phyloP scores from a whole-genome alignment of 1,140 invertebrate genomes.

The Heliconius hewitsoni region DNA sequence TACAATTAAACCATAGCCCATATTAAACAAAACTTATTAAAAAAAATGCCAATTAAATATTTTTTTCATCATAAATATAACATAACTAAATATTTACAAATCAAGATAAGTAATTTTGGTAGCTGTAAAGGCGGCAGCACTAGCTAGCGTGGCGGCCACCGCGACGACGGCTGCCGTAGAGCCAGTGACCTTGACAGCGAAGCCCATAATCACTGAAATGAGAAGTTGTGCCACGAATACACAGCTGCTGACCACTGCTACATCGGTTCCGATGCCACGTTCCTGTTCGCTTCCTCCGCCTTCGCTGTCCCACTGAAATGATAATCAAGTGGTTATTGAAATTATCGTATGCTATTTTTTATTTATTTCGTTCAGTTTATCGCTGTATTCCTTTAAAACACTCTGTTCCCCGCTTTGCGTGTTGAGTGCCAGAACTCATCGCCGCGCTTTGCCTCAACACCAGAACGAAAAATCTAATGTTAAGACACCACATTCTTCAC shows the following conservation, averaged over 20 bases:
- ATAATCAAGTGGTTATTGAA: slow-evolving; percentile 3
- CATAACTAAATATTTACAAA: slow-evolving; percentile 76
- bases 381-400: no score
- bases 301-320: slow-evolving; percentile 84
- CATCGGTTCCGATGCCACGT: slow-evolving; percentile 95
- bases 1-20: no score
- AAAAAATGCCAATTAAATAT: no score
- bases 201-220: slow-evolving; percentile 92
- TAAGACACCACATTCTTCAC: no score
- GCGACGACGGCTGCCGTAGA: slow-evolving; percentile 94
- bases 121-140: slow-evolving; percentile 91
- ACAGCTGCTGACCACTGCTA: slow-evolving; percentile 96
- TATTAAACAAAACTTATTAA: no score
- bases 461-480: no score
- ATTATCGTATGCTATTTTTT: background rate
- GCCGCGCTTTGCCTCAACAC: no score
- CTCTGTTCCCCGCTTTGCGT: no score
- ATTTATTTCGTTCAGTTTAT: no score
- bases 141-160: slow-evolving; percentile 90
- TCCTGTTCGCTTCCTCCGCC: slow-evolving; percentile 78
- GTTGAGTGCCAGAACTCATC: no score
- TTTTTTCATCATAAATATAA: no score
- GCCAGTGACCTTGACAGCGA: slow-evolving; percentile 89
- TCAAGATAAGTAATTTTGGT: slow-evolving; percentile 94
- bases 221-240: slow-evolving; percentile 97